Conservation (phyloP, 2,797 vertebrate genomes). For the Sebastes diaconus region DNA sequence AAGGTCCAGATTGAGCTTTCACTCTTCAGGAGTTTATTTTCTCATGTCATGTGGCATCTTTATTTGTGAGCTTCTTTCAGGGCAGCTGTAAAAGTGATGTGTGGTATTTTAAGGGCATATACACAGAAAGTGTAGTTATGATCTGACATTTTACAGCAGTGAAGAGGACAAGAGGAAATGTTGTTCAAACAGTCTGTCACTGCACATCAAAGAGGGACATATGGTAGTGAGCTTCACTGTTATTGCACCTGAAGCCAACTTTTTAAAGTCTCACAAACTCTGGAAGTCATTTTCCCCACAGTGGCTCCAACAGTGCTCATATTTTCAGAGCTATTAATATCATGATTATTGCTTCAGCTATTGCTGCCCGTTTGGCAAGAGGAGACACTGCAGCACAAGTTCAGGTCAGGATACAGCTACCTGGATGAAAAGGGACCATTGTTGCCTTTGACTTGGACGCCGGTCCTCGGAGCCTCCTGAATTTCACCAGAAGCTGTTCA, state of each 20-base stretch:
- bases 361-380: constrained; percentile 47
- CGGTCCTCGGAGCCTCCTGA: constrained; percentile 34
- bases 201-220: constrained; percentile 43
- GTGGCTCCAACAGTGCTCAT: constrained; percentile 53
- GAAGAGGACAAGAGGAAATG: constrained; percentile 37
- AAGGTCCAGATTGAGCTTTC: neutral
- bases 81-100: neutral
- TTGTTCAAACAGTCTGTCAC: constrained; percentile 46
- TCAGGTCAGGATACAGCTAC: constrained; percentile 74
- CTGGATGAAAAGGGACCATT: constrained; percentile 66
- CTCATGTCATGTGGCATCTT: neutral
- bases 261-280: constrained; percentile 54
- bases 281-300: constrained; percentile 71
- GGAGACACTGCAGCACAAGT: constrained; percentile 44
- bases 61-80: neutral
- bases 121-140: neutral
- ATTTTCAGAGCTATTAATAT: constrained; percentile 77
- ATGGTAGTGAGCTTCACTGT: constrained; percentile 44
- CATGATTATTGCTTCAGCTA: constrained; percentile 62
- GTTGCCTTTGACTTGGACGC: constrained; percentile 60
- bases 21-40: neutral
- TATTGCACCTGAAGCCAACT: constrained; percentile 51
- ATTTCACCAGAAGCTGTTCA: constrained; percentile 71
- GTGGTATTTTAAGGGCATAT: neutral
- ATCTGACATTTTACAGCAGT: constrained; percentile 37